Conservation (phyloP, 2,888 invertebrate genomes). For the Patella pellucida region DNA sequence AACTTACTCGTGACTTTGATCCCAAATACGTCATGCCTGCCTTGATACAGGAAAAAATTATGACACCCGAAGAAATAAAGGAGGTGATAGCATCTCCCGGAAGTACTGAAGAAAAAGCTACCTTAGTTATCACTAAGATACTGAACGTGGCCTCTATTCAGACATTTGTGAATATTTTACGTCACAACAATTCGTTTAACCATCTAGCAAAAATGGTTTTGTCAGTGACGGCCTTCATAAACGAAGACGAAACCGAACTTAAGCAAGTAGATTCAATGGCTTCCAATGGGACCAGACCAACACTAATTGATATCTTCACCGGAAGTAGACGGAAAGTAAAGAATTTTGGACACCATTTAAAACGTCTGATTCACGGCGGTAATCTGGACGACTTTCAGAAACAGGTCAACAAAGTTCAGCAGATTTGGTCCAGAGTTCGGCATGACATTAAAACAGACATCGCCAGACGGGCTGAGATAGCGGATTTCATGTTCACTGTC, state of each 20-base stretch:
- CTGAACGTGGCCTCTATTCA: not conserved
- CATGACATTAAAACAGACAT: not conserved
- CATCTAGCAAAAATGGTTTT: not conserved
- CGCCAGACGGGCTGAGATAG: not conserved
- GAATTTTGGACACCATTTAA: not conserved
- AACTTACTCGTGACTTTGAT: not conserved
- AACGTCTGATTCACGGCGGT: not conserved
- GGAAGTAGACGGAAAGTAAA: conserved; percentile 7
- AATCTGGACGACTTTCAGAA: not conserved
- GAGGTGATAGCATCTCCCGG: not conserved
- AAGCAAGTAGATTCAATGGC: not conserved
- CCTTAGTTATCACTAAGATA: not conserved
- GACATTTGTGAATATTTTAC: not conserved
- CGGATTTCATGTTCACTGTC: not conserved
- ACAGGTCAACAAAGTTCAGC: not conserved
- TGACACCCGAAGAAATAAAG: not conserved
- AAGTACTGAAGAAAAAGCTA: not conserved
- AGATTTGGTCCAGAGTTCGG: not conserved
- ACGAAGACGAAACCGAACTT: not conserved
- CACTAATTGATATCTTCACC: not conserved
- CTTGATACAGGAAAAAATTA: not conserved
- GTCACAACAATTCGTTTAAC: not conserved
- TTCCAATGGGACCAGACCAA: not conserved
- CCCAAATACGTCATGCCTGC: not conserved
- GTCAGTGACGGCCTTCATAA: not conserved